phyloP scores from a whole-genome alignment of 2,797 vertebrate species.

The Capromys pilorides region DNA sequence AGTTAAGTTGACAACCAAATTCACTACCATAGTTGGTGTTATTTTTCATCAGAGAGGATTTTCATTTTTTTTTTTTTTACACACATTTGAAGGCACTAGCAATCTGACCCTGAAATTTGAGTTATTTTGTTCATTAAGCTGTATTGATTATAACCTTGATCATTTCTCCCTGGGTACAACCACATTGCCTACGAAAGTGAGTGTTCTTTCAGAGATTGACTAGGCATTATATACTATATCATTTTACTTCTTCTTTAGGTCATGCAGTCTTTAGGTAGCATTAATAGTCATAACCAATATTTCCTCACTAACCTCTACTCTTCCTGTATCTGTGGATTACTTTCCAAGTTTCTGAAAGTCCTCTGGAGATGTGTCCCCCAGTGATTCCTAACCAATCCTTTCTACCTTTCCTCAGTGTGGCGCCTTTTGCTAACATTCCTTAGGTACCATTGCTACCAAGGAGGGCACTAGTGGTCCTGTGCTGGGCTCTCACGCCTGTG shows the following conservation, averaged over 20 bases:
- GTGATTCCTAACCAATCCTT: neutral
- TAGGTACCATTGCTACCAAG: neutral
- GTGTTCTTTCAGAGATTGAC: conserved; percentile 31
- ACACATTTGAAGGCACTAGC: conserved; percentile 15
- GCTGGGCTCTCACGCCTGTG: neutral
- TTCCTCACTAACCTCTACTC: neutral
- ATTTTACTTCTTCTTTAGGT: neutral
- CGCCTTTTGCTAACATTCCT: conserved; percentile 3
- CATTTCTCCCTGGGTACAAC: neutral
- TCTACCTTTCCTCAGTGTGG: neutral
- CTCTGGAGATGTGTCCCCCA: neutral
- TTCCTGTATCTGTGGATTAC: conserved; percentile 13
- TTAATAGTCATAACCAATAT: conserved; percentile 19
- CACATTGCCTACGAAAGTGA: neutral
- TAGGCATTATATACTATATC: conserved; percentile 8
- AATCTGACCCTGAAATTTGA: conserved; percentile 35
- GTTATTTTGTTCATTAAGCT: neutral
- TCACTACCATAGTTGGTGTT: neutral
- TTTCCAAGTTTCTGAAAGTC: conserved; percentile 46
- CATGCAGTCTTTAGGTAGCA: neutral
- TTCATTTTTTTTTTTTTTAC: conserved; percentile 27
- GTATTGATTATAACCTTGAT: neutral
- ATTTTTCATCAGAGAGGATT: neutral
- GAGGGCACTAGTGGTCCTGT: neutral
- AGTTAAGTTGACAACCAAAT: neutral